Evolutionary conservation across 2,113 vertebrate genomes (phyloP).

Genomic region (Eulemur rufifrons): DNA sequence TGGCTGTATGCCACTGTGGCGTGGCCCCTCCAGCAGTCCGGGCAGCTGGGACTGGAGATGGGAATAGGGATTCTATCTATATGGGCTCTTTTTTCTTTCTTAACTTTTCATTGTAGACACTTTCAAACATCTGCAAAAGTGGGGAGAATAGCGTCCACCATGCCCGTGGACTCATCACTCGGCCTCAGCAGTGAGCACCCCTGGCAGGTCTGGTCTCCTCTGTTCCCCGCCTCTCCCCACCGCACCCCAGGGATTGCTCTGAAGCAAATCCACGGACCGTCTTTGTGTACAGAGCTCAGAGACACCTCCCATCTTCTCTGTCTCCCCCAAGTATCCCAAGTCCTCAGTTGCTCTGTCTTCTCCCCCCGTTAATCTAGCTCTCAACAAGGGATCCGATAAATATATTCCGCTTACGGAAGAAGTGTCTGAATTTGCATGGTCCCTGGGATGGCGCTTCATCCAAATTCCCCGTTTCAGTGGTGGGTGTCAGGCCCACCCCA

Average conservation of each 20-base stretch:
- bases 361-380: neutral
- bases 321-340: neutral
- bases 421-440: neutral
- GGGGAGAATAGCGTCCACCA: neutral
- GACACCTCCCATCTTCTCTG: neutral
- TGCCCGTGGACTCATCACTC: neutral
- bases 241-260: neutral
- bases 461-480: neutral
- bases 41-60: neutral
- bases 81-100: neutral
- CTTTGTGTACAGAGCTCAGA: neutral
- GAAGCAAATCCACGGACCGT: neutral
- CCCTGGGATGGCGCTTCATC: neutral
- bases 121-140: neutral
- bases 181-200: neutral
- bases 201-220: neutral
- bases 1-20: neutral
- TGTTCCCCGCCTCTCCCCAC: neutral
- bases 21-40: neutral
- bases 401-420: neutral
- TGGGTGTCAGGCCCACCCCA: neutral
- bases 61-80: neutral
- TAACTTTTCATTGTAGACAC: neutral
- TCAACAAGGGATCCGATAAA: neutral
- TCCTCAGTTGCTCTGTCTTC: neutral